phyloP scores from a whole-genome alignment of 2,888 invertebrate species.

The Cosmia trapezina region DNA sequence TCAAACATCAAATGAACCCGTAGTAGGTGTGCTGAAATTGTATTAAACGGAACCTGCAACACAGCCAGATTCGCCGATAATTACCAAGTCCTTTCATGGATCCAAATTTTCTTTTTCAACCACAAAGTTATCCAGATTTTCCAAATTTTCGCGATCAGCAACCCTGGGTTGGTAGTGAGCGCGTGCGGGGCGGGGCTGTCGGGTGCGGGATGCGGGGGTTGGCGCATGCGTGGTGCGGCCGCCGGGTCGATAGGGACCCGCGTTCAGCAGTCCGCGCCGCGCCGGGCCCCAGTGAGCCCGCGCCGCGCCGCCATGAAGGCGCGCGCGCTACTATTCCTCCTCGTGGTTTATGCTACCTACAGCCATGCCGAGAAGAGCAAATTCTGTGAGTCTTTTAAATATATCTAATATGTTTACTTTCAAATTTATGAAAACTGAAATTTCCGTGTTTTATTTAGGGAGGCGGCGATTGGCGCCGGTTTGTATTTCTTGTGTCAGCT shows the following conservation, averaged over 20 bases:
- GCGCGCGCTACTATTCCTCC: constrained; percentile 81
- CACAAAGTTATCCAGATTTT: constrained; percentile 30
- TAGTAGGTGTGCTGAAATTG: background rate
- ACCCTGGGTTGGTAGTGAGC: constrained; percentile 50
- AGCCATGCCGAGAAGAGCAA: constrained; percentile 89
- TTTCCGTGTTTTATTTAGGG: constrained; percentile 11
- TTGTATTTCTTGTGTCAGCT: constrained; percentile 35
- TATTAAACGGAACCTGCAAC: background rate
- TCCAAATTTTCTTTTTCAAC: background rate
- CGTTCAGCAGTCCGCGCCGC: constrained; percentile 80
- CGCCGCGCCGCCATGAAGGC: constrained; percentile 87
- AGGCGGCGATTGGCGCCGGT: constrained; percentile 30
- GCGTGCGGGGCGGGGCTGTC: constrained; percentile 56
- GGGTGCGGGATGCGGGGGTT: constrained; percentile 40
- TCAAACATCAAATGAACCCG: background rate
- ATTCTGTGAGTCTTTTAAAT: constrained; percentile 85
- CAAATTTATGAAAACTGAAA: background rate
- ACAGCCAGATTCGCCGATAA: background rate
- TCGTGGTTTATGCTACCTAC: constrained; percentile 79
- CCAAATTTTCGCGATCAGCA: constrained; percentile 45
- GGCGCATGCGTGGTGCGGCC: constrained; percentile 61
- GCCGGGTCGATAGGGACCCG: constrained; percentile 70
- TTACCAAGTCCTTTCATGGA: background rate
- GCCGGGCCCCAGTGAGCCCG: constrained; percentile 79
- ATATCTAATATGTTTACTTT: background rate